Evolutionary conservation across 30 jellyfish, hydroid and myxozoan species (phyloP), one percentile per base, ranked within the genome.

Genomic region (Phacellophora camtschatica): DNA sequence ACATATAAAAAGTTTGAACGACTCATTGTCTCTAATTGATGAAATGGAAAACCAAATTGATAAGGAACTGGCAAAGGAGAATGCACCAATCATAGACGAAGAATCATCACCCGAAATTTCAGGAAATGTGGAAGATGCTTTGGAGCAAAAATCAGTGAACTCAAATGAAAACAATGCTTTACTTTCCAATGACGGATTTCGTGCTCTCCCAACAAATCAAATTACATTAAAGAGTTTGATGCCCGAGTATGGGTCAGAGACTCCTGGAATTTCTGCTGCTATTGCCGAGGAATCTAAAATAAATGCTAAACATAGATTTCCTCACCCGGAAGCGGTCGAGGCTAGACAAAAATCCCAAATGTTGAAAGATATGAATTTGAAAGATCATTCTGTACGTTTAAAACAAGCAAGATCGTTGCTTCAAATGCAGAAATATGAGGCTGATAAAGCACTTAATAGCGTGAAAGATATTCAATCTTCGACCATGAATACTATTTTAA

Each of bases 401-500:
- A 66, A 54, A 49, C 96, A 87, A 36, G 92, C 96, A 16, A 77
- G 63, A 27, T 77, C 92, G 0, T 50, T 87, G 16, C 48, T 87
- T 50, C 79, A 87, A 29, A 45, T 87, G 72, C 96, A 87, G 78
- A 87, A 76, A 33, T 67, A 15, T 35, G 96, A 87, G 71, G 91
- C 96, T 36, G 89, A 87, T 42, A 66, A 71, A 11, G 96, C 89
- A 1, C 29, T 71, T 12, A 66, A 68, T 68, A 54, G 85, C 29
- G 89, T 87, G 32, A 87, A 87, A 42, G 81, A 87, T 28, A 63
- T 76, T 20, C 83, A 71, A 77, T 72, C 85, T 10, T 30, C 32
- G 22, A 27, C 87, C 9, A 53, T 84, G 73, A 46, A 66, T 62
- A 71, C 71, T 22, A 62, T 84, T 16, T 48, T 84, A 59, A 61